Evolutionary conservation across 2,888 invertebrate genomes (phyloP).

Genomic region (Strigamia crassipes): DNA sequence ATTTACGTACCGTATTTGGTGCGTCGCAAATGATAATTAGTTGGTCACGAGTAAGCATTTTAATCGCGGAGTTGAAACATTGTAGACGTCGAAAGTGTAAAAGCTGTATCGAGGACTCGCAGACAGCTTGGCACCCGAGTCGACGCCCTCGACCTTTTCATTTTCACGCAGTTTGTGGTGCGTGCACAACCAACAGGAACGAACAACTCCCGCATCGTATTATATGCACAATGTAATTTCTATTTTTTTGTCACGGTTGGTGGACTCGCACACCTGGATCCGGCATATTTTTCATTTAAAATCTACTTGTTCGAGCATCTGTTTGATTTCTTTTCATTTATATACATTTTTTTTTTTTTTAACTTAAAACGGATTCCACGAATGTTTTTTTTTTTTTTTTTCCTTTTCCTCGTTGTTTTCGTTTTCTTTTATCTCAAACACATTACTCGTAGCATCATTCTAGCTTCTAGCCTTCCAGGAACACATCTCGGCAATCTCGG

Average conservation of each 20-base stretch:
- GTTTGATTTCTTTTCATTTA: no score
- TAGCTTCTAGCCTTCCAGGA: neutral
- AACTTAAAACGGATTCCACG: neutral
- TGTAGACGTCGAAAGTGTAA: no score
- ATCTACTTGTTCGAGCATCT: neutral
- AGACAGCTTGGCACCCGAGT: conserved; percentile 26
- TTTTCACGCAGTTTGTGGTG: neutral
- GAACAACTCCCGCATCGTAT: neutral
- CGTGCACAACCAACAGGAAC: conserved; percentile 22
- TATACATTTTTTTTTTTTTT: no score
- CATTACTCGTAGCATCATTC: neutral
- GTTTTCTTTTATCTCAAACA: neutral
- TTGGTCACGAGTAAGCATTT: no score
- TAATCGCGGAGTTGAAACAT: no score
- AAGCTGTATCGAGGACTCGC: neutral
- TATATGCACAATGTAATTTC: neutral
- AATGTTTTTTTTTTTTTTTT: neutral
- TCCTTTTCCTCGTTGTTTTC: neutral
- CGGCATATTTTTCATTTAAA: neutral
- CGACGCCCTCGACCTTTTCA: conserved; percentile 2
- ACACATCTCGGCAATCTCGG: neutral
- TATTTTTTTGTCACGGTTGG: no score
- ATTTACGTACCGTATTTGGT: no score
- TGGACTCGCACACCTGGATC: neutral
- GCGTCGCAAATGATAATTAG: no score